These are phyloP conservation scores for Gambusia holbrooki DNA, from an alignment of 2,113 vertebrate species.

Conservation along the genomic window DNA sequence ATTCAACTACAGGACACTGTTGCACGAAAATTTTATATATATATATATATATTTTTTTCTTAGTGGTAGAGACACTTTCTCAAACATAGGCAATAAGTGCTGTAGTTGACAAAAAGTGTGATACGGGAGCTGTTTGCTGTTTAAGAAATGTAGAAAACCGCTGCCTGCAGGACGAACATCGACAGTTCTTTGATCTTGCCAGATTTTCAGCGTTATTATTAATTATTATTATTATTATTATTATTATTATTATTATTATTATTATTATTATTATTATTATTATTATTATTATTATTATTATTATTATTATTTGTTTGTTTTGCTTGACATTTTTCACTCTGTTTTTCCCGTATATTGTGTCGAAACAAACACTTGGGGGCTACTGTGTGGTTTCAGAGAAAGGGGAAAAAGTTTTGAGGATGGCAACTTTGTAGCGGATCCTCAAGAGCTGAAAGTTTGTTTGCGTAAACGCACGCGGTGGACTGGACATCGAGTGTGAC, in stretches of 20 bases:
- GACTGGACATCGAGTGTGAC: not conserved
- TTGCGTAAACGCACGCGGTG: not conserved
- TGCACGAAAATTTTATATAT: slow-evolving; percentile 56
- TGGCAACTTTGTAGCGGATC: slow-evolving; percentile 1
- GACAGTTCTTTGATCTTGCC: not conserved
- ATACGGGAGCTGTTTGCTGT: slow-evolving; percentile 13
- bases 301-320: not conserved
- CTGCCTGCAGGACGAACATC: slow-evolving; percentile 1
- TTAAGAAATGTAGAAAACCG: slow-evolving; percentile 28
- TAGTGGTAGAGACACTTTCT: slow-evolving; percentile 42
- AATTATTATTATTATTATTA: too few relatives aligned
- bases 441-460: slow-evolving; percentile 8
- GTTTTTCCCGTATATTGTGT: not conserved
- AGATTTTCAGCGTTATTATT: not conserved
- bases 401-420: not conserved
- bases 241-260: too few relatives aligned
- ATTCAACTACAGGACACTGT: slow-evolving; percentile 65
- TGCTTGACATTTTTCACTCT: not conserved
- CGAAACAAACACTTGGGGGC: not conserved
- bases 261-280: too few relatives aligned
- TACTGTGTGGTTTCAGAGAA: not conserved
- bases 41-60: slow-evolving; percentile 11
- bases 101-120: slow-evolving; percentile 40
- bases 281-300: not conserved
- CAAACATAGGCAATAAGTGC: slow-evolving; percentile 39